phyloP scores from a whole-genome alignment of 2,797 vertebrate species.

The Toxotes lorentzi region DNA sequence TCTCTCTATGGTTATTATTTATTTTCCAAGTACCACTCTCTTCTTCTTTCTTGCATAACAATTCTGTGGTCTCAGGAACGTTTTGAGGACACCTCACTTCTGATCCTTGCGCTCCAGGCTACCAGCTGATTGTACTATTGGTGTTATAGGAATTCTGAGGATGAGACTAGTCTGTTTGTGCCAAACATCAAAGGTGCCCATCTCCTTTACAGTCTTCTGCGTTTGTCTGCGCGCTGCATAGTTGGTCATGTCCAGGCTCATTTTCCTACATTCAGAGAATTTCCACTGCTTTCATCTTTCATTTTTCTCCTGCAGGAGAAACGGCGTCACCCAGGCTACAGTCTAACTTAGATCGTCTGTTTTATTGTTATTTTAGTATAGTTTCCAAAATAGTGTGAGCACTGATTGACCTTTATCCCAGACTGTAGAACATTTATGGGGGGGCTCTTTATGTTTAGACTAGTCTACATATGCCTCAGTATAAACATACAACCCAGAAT shows the following conservation, averaged over 20 bases:
- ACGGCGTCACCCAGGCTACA: neutral
- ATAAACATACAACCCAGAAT: neutral
- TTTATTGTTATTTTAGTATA: constrained; percentile 20
- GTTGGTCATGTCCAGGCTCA: neutral
- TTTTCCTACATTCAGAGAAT: neutral
- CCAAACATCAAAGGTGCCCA: neutral
- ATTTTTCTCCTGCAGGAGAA: constrained; percentile 4
- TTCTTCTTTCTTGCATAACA: constrained; percentile 12
- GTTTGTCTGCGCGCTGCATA: neutral
- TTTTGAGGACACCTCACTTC: constrained; percentile 16
- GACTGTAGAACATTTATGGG: too few relatives aligned
- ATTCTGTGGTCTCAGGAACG: neutral
- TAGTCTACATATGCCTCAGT: neutral
- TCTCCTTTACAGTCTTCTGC: neutral
- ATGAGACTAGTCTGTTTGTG: constrained; percentile 14
- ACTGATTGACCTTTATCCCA: neutral
- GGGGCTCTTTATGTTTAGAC: too few relatives aligned
- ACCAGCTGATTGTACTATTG: neutral
- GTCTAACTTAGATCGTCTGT: neutral
- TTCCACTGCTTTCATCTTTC: neutral
- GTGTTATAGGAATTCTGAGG: neutral
- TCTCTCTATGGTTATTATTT: constrained; percentile 5
- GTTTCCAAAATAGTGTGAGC: neutral
- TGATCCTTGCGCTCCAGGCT: neutral
- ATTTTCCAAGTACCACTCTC: neutral